A percentile compares a stretch with the other conserved stretches of the same genome.
Conservation (phyloP, 1,140 invertebrate genomes). For the Potamilus streckersoni region DNA sequence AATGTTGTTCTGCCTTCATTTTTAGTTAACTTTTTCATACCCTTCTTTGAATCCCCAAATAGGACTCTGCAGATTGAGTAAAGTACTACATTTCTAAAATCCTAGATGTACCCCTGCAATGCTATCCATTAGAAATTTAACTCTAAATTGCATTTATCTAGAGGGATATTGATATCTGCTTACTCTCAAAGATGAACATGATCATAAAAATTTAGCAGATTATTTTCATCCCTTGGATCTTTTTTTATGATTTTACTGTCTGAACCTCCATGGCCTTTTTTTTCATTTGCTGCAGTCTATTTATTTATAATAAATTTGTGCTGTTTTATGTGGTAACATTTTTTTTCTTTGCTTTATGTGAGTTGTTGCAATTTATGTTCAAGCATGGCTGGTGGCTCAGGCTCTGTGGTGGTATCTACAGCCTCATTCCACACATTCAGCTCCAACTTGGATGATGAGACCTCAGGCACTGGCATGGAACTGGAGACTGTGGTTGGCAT, state of each 20-base stretch:
- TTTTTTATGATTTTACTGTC: neutral
- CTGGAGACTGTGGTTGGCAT: slow-evolving; percentile 20
- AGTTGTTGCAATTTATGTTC: slow-evolving; percentile 15
- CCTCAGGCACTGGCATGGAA: slow-evolving; percentile 19
- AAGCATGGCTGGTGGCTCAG: slow-evolving; percentile 14
- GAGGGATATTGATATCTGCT: no score
- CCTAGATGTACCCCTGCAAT: no score
- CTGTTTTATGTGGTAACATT: neutral
- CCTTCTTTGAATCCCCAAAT: no score
- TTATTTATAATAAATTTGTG: neutral
- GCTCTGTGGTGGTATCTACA: slow-evolving; percentile 6
- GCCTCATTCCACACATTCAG: slow-evolving; percentile 40
- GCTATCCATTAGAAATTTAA: no score
- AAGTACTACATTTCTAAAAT: no score
- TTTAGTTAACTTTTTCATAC: no score
- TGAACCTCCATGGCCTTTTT: neutral
- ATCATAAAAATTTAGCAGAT: no score
- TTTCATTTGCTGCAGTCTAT: neutral
- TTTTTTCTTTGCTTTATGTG: slow-evolving; percentile 15
- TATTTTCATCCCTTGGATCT: no score
- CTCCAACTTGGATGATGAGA: slow-evolving; percentile 29
- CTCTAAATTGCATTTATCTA: no score
- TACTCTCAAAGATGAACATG: no score
- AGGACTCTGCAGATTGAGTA: no score
- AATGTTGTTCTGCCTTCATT: no score